Conservation (phyloP, 2,888 invertebrate genomes). For the Capitulum mitella region DNA sequence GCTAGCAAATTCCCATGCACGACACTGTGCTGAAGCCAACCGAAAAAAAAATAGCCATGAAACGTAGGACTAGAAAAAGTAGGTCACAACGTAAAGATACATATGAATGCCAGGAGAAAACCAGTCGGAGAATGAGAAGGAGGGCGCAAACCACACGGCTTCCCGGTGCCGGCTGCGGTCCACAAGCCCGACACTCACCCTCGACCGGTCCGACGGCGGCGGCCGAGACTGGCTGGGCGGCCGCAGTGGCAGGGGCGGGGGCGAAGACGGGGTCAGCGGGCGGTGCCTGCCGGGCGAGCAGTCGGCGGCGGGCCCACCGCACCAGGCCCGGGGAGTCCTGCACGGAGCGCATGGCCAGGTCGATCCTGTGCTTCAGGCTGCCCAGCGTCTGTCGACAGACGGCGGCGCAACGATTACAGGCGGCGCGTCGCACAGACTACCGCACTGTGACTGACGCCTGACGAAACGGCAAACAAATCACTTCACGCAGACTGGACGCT, state of each 20-base stretch:
- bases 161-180: too few species aligned
- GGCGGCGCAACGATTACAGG: conserved; percentile 13
- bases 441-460: too few species aligned
- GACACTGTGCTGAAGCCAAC: too few species aligned
- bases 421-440: background rate
- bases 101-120: background rate
- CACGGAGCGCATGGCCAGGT: conserved; percentile 88
- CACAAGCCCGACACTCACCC: background rate
- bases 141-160: too few species aligned
- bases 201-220: background rate
- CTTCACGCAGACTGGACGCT: too few species aligned
- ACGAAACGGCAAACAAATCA: too few species aligned
- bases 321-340: conserved; percentile 85
- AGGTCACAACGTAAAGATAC: background rate
- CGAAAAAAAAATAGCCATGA: too few species aligned
- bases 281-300: conserved; percentile 43
- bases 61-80: too few species aligned
- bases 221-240: background rate
- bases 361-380: conserved; percentile 87
- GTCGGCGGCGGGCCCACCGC: conserved; percentile 66
- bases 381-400: conserved; percentile 67
- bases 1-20: too few species aligned
- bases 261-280: too few species aligned
- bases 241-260: background rate
- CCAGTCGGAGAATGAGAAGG: background rate